Base-by-base conservation (phyloP, 1,140 invertebrate genomes). In the Neodiprion fabricii region DNA sequence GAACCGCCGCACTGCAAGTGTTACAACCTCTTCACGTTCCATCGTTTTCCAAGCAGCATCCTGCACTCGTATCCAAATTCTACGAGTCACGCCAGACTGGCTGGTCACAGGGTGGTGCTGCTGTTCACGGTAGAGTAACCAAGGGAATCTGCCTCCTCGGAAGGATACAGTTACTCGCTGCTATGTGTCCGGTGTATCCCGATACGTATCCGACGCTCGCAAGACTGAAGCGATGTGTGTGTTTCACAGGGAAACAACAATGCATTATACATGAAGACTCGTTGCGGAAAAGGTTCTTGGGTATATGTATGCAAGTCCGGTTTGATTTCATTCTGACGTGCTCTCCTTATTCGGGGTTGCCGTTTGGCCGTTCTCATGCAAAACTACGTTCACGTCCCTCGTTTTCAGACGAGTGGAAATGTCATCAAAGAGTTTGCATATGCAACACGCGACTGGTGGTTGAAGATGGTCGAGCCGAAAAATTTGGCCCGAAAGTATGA, bases 111-210 rank as follows among this genome's bases (percentile, higher is more conserved):
- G 53, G 53, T 40, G 53, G 53, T 61, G 8, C 53, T 61, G n/a
- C n/a, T 9, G n/a, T 61, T 61, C 53, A 61, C 53, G 53, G 53
- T 61, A 61, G 53, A 61, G 53, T 61, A 61, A 17, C 53, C 53
- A 61, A 61, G 53, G 53, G 53, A 61, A 61, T 61, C 53, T 61
- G 53, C 53, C 53, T 61, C 53, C n/a, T 61, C 53, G 53, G 8
- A 61, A 61, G 53, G 53, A 61, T 61, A 61, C 53, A 61, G 53
- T 61, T 61, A 61, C 53, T 61, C 53, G 53, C 9, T 61, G 5
- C 53, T 4, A 12, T 61, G 53, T 61, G 28, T 40, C 28, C 28
- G 28, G 28, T 5, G 8, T 61, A 61, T 61, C 11, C 53, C 5
- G 11, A 4, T 14, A 61, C 4, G 11, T 61, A 9, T 53, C 14